These are phyloP conservation scores for Drosophila siamana DNA, from an alignment of 2,888 invertebrate species.

Conservation along the genomic window DNA sequence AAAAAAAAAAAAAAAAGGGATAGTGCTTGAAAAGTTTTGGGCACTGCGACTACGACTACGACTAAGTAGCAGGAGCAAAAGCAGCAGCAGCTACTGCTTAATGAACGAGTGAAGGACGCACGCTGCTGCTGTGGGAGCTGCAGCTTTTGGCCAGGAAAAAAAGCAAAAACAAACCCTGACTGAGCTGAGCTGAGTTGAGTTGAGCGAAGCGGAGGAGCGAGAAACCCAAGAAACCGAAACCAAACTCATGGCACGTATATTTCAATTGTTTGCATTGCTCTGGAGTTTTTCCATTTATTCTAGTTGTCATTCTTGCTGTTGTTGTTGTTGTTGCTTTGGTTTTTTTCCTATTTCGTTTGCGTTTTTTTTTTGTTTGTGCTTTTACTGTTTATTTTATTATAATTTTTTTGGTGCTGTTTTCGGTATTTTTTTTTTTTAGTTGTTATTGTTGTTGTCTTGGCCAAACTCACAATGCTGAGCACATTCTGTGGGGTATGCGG, in stretches of 20 bases:
- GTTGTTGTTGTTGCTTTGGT: slow-evolving; percentile 4
- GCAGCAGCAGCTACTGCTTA: slow-evolving; percentile 45
- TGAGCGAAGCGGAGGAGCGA: too few species aligned
- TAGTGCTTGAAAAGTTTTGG: slow-evolving; percentile 1
- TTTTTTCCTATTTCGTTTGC: neutral
- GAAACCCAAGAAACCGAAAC: slow-evolving; percentile 46
- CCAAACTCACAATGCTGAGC: slow-evolving; percentile 85
- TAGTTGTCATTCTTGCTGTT: slow-evolving; percentile 8
- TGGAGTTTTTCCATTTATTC: slow-evolving; percentile 40
- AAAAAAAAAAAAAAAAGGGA: too few species aligned
- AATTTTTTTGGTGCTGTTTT: slow-evolving; percentile 54
- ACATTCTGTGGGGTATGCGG: slow-evolving; percentile 76
- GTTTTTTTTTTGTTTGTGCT: slow-evolving; percentile 10
- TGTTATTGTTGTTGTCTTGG: slow-evolving; percentile 50
- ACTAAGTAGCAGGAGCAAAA: too few species aligned
- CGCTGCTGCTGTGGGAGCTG: neutral
- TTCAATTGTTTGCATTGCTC: slow-evolving; percentile 71
- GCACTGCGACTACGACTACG: slow-evolving; percentile 18
- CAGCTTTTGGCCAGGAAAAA: neutral
- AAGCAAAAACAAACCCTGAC: slow-evolving; percentile 17
- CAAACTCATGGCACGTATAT: slow-evolving; percentile 71
- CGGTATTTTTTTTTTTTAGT: too few species aligned
- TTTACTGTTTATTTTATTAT: slow-evolving; percentile 72
- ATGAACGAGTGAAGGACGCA: slow-evolving; percentile 36
- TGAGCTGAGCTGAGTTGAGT: slow-evolving; percentile 5